Evolutionary conservation across 2,113 vertebrate species (phyloP), one percentile per base, ranked within the genome.

Genomic region (Phylloscopus trochiloides): DNA sequence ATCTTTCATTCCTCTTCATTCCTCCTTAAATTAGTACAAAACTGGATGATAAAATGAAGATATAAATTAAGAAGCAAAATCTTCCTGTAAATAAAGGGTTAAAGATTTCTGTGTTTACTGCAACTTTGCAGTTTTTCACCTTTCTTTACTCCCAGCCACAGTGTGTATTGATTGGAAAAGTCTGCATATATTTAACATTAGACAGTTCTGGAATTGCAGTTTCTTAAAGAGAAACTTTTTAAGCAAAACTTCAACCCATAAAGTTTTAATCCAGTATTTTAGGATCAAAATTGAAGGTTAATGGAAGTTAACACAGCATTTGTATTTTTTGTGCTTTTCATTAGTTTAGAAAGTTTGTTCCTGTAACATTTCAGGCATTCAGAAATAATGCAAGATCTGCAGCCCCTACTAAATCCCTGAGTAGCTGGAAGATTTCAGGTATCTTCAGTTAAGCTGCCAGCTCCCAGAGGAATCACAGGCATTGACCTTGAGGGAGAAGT

Each of bases 401-500:
- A 90, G n/a, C 59, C 29, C 42, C 42, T 84, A 24, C 34, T 88
- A 93, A 94, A 92, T 67, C 72, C 38, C 36, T 0, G 1, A 51
- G 51, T 89, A 68, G 24, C 76, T 80, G 40, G 25, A 32, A 91
- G 66, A 80, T 85, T 95, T 71, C 0, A 4, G 47, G 40, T 59
- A 3, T 78, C 48, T 79, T 89, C 63, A 80, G 28, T 76, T 85
- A 57, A 40, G 52, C 62, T 61, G n/a, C 31, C 61, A 67, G 92
- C 51, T 97, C 81, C 80, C 59, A 2, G 20, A 93, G 84, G 94
- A 88, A 79, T 76, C 7, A 1, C 31, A 93, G 42, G 55, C 73
- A 92, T 96, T 97, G 95, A 97, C 94, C 93, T 97, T 92, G 90
- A 32, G 65, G 79, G 70, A 88, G 91, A 65, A 92, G 36, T 95